phyloP scores from a whole-genome alignment of 2,888 invertebrate genomes.

The Tetanocera ferruginea region DNA sequence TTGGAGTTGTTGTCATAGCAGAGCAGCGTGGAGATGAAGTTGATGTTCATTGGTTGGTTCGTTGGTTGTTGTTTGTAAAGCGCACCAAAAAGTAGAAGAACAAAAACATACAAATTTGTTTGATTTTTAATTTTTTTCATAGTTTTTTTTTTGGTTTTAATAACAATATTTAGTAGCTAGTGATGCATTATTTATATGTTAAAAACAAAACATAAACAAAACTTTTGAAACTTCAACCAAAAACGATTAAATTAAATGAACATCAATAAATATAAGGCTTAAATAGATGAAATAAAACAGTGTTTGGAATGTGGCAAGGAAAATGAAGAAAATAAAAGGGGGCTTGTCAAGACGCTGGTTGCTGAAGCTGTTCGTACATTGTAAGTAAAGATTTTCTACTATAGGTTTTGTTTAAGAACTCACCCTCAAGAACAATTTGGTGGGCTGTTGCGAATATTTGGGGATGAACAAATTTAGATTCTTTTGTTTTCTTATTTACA shows the following conservation, averaged over 20 bases:
- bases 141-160: neutral
- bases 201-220: neutral
- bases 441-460: too few relatives aligned
- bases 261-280: neutral
- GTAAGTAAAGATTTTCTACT: too few relatives aligned
- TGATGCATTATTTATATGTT: neutral
- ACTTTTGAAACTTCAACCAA: neutral
- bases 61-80: slow-evolving; percentile 30
- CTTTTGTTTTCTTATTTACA: too few relatives aligned
- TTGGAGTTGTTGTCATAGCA: too few relatives aligned
- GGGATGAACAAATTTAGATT: too few relatives aligned
- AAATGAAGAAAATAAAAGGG: neutral
- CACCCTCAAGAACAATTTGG: too few relatives aligned
- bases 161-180: slow-evolving; percentile 2
- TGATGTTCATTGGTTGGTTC: slow-evolving; percentile 45
- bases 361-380: too few relatives aligned
- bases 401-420: too few relatives aligned
- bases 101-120: slow-evolving; percentile 46
- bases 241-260: neutral
- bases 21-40: slow-evolving; percentile 39
- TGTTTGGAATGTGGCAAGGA: neutral
- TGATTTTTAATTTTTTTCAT: slow-evolving; percentile 31
- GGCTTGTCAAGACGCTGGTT: neutral
- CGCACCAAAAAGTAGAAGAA: slow-evolving; percentile 48
- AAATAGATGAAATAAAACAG: neutral